Conservation (phyloP, 2,797 vertebrate genomes). For the Galago senegalensis region DNA sequence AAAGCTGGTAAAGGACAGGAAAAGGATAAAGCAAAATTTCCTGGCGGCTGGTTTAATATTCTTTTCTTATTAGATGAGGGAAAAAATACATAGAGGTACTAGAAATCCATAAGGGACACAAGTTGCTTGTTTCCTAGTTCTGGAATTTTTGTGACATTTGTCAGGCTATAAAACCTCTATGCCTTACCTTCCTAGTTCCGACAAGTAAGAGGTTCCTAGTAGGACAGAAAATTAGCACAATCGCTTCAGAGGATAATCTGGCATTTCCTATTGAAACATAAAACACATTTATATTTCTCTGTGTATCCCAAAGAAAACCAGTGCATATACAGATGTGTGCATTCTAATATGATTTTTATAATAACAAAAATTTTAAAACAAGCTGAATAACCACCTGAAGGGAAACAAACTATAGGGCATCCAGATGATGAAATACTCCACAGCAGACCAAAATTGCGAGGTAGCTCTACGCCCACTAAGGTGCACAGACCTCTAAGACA, state of each 20-base stretch:
- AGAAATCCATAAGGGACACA: neutral
- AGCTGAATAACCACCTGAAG: neutral
- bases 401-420: neutral
- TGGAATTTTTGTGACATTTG: conserved; percentile 29
- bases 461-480: neutral
- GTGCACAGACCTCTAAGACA: neutral
- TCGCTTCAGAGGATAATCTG: neutral
- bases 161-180: neutral
- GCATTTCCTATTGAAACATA: neutral
- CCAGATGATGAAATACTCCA: neutral
- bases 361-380: neutral
- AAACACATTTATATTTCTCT: neutral
- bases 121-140: neutral
- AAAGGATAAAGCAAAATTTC: conserved; percentile 17
- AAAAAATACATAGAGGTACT: neutral
- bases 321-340: neutral
- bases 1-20: neutral
- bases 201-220: conserved; percentile 32
- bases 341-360: neutral
- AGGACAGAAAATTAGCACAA: neutral
- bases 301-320: neutral
- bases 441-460: neutral
- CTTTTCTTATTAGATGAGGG: neutral
- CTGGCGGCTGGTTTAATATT: neutral
- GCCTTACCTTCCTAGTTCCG: conserved; percentile 15